A percentile compares a stretch with the other conserved stretches of the same genome.
Conservation (phyloP, 2,888 invertebrate species). For the Folsomia manolachei region DNA sequence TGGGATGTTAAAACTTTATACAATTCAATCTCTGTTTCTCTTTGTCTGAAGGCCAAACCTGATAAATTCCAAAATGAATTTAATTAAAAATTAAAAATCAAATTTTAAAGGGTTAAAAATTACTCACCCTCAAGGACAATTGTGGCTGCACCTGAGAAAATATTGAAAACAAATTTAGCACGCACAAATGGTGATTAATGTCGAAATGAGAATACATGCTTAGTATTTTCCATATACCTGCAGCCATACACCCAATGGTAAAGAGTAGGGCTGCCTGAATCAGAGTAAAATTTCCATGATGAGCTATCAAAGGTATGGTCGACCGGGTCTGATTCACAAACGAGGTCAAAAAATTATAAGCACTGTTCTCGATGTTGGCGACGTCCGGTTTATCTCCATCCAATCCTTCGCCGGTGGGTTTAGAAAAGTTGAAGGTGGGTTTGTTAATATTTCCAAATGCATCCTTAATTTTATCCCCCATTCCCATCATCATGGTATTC, state of each 20-base stretch:
- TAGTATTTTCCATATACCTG: no score
- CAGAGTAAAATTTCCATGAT: slow-evolving; percentile 40
- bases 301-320: slow-evolving; percentile 27
- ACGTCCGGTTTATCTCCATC: no score
- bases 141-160: slow-evolving; percentile 18
- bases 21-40: not conserved
- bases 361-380: not conserved
- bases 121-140: slow-evolving; percentile 21
- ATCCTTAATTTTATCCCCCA: not conserved
- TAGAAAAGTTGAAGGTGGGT: not conserved
- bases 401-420: not conserved
- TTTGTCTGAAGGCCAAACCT: slow-evolving; percentile 1
- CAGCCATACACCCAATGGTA: slow-evolving; percentile 40
- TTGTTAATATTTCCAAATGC: not conserved
- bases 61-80: no score
- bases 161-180: no score
- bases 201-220: no score
- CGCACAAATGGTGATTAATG: no score
- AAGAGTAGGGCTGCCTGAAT: slow-evolving; percentile 36
- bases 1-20: no score
- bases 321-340: slow-evolving; percentile 24
- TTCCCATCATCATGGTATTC: no score
- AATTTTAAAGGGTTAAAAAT: no score
- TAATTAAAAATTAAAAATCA: no score
- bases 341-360: not conserved